These are phyloP conservation scores for Zosterops pallidus DNA, from an alignment of 2,113 vertebrate genomes.

Conservation along the genomic window DNA sequence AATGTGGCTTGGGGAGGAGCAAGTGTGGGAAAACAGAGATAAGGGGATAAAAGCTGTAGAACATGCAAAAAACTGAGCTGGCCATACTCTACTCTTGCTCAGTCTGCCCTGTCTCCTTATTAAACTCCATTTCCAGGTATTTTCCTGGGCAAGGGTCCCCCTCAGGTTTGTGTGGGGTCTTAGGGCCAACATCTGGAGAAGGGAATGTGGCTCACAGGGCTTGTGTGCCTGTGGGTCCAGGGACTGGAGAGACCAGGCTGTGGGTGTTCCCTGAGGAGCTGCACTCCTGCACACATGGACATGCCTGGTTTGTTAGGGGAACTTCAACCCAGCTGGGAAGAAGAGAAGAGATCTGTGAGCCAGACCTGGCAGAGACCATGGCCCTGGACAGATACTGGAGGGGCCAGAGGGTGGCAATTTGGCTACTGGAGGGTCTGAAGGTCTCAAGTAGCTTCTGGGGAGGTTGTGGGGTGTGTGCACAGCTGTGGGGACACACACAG, in stretches of 20 bases:
- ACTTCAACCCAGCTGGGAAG: background rate
- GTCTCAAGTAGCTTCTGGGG: background rate
- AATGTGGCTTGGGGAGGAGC: background rate
- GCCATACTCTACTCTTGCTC: rapidly evolving
- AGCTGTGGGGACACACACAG: background rate
- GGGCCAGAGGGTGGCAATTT: background rate
- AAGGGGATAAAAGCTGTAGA: background rate
- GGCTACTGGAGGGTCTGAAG: background rate
- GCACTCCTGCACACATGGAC: rapidly evolving
- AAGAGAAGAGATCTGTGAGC: background rate
- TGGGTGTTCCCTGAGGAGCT: background rate
- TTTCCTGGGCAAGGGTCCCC: background rate
- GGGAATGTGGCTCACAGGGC: rapidly evolving
- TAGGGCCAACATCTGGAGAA: background rate
- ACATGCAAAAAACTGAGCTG: background rate
- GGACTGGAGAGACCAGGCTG: too few species aligned
- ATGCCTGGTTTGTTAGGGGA: background rate
- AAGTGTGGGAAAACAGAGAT: background rate
- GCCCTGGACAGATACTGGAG: background rate
- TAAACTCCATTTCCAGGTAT: background rate
- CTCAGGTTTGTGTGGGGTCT: background rate
- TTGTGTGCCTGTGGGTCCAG: background rate
- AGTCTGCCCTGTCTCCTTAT: background rate
- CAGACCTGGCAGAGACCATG: rapidly evolving
- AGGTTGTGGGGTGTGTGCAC: background rate